Percentiles rank a stretch among this genome's conserved stretches.
These are phyloP conservation scores for Scaptomyza caliginosa DNA, from an alignment of 2,888 invertebrate genomes.

Conservation along the genomic window DNA sequence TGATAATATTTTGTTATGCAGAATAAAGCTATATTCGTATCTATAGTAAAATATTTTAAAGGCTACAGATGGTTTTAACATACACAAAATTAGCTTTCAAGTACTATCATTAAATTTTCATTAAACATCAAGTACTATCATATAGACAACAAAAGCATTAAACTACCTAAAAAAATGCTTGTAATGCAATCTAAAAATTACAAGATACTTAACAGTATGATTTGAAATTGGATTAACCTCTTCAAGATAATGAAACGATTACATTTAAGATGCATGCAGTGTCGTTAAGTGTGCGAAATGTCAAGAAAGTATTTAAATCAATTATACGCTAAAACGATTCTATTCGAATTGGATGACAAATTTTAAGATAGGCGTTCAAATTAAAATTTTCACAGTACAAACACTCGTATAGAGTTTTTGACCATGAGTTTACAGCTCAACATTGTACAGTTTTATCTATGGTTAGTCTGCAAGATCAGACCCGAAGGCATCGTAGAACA, in stretches of 20 bases:
- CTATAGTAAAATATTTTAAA: no score
- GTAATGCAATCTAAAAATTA: neutral
- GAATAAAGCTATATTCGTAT: no score
- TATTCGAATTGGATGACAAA: constrained; percentile 61
- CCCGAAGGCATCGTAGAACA: constrained; percentile 18
- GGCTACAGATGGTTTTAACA: no score
- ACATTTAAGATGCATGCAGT: neutral
- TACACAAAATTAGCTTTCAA: no score
- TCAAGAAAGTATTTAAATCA: constrained; percentile 2
- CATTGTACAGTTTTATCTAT: constrained; percentile 52
- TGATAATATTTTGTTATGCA: no score
- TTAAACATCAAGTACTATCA: no score
- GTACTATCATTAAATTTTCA: no score
- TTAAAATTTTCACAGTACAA: constrained; percentile 73
- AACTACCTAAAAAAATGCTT: no score
- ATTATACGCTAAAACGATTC: constrained; percentile 28
- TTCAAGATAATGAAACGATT: neutral
- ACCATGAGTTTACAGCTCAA: constrained; percentile 28
- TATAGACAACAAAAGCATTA: no score
- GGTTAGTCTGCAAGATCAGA: constrained; percentile 45
- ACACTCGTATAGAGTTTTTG: constrained; percentile 1
- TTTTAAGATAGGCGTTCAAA: constrained; percentile 67
- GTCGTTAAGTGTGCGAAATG: constrained; percentile 2
- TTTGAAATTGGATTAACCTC: neutral
- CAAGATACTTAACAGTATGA: neutral